Base-by-base conservation (phyloP, 37 sponge, comb jelly and placozoan species). In the Aphrocallistes beatrix region DNA sequence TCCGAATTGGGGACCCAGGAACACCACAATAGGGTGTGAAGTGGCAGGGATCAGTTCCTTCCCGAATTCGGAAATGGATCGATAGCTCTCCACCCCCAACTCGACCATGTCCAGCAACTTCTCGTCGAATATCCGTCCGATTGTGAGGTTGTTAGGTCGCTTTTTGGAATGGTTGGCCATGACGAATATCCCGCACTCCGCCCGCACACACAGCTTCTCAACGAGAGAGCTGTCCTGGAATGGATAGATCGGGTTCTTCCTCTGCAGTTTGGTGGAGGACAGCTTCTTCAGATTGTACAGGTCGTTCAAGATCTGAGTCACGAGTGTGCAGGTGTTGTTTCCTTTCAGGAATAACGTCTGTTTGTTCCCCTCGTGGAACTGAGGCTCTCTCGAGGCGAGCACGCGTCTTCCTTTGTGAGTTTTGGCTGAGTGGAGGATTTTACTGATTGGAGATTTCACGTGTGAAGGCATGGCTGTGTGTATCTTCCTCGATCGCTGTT, bases 71-170 rank as follows among this genome's bases (percentile, higher is more conserved):
- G 82, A 38, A 0, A 86, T 37, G 37, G 91, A 81, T 40, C 82
- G 85, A 50, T 89, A 93, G 8, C 50, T 37, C 10, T 89, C 89
- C n/a, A 97, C 84, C 23, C 98, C 98, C n/a, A 97, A 82, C 47
- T 97, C 98, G 51, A 97, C 50, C 95, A 97, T 97, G 60, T 97
- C 98, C 82, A 94, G 81, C 0, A 97, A 25, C n/a, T 89, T 88
- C 38, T 89, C 47, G 40, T 94, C 92, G 85, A 82, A 94, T 38
- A 93, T 85, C 25, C 98, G 85, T 16, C 96, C 96, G 28, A 97
- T 37, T 0, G 95, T 89, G 0, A 97, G 45, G 75, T 97, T 97
- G 81, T 94, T 86, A 0, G 98, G 95, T 81, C 98, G 60, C 88
- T 97, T 97, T 83, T 97, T 97, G 45, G 90, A 90, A 87, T 97